phyloP scores from a whole-genome alignment of 1,140 invertebrate genomes.

The Drosophila subpulchrella region DNA sequence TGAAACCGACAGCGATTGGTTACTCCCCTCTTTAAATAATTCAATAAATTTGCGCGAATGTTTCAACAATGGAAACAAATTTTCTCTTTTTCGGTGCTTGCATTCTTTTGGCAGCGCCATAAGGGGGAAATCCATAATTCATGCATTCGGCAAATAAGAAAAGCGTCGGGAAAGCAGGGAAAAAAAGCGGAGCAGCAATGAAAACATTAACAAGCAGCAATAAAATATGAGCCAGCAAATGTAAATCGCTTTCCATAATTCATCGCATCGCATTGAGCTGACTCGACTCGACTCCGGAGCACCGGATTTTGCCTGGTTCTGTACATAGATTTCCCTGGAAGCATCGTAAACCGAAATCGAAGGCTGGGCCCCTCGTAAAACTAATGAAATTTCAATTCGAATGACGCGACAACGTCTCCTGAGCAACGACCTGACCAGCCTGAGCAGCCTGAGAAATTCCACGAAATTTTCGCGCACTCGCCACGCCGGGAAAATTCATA shows the following conservation, averaged over 20 bases:
- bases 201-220: constrained; percentile 77
- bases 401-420: constrained; percentile 62
- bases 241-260: constrained; percentile 80
- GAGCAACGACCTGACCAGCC: background rate
- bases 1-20: background rate
- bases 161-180: constrained; percentile 13
- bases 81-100: constrained; percentile 35
- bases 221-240: constrained; percentile 76
- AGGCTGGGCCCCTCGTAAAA: constrained; percentile 68
- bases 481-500: constrained; percentile 62
- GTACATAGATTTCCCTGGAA: constrained; percentile 55
- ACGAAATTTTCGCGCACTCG: constrained; percentile 80
- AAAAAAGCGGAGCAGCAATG: constrained; percentile 51
- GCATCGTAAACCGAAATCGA: constrained; percentile 64
- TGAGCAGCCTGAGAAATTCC: constrained; percentile 52
- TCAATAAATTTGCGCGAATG: constrained; percentile 67
- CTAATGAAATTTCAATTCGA: constrained; percentile 81
- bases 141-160: constrained; percentile 78
- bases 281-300: constrained; percentile 13
- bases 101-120: constrained; percentile 62
- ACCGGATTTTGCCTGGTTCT: background rate
- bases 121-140: constrained; percentile 76
- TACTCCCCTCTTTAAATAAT: constrained; percentile 23
- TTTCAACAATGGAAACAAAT: constrained; percentile 71
- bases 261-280: constrained; percentile 66